Evolutionary conservation across 2,797 vertebrate species (phyloP).

Genomic region (Molossus molossus): DNA sequence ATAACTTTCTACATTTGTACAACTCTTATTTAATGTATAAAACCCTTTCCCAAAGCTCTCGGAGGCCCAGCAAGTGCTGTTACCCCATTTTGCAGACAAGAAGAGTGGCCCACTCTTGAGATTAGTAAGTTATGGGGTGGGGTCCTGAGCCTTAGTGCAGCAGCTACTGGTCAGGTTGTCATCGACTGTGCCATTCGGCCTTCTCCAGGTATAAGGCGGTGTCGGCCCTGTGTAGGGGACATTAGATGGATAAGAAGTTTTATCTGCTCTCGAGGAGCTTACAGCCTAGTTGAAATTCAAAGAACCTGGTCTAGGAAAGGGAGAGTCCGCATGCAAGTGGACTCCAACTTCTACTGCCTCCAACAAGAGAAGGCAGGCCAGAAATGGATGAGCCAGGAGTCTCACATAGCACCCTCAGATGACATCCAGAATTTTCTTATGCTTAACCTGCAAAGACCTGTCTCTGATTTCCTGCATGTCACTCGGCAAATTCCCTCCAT

Average conservation of each 20-base stretch:
- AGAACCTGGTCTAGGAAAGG: background rate
- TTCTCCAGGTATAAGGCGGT: background rate
- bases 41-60: background rate
- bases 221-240: background rate
- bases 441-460: slow-evolving; percentile 80
- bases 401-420: background rate
- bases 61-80: background rate
- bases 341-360: background rate
- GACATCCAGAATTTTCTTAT: slow-evolving; percentile 68
- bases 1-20: background rate
- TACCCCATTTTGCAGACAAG: slow-evolving; percentile 6
- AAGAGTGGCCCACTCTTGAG: background rate
- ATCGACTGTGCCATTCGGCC: background rate
- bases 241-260: background rate
- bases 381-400: slow-evolving; percentile 25
- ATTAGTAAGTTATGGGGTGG: background rate
- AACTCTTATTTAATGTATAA: slow-evolving; percentile 12
- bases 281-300: background rate
- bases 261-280: background rate
- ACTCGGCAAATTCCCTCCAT: slow-evolving; percentile 77
- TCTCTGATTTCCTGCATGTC: slow-evolving; percentile 79
- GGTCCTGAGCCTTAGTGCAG: background rate
- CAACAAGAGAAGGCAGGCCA: background rate
- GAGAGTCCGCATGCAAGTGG: background rate
- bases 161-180: background rate